Percentiles rank a stretch among this genome's conserved stretches.
phyloP scores from a whole-genome alignment of 64 coral and sea anemone species.

The Stichodactyla helianthus region DNA sequence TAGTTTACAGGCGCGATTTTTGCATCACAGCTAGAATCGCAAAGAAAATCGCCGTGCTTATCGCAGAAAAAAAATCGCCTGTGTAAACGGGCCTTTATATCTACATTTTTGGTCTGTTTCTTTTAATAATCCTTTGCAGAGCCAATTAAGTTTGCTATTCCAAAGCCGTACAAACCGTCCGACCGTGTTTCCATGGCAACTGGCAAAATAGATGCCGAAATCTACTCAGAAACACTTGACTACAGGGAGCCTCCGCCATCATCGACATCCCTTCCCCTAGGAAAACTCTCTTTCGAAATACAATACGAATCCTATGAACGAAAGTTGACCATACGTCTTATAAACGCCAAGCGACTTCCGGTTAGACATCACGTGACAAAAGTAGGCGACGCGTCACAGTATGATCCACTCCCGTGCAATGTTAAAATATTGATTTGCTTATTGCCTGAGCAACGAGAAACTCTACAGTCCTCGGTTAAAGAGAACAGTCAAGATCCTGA shows the following conservation, averaged over 20 bases:
- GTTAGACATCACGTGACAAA: constrained; percentile 66
- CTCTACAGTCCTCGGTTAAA: constrained; percentile 53
- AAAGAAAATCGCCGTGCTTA: too few species aligned
- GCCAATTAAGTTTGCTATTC: constrained; percentile 56
- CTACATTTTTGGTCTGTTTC: too few species aligned
- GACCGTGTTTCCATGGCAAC: constrained; percentile 24
- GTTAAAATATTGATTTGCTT: constrained; percentile 60
- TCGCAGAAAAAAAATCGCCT: too few species aligned
- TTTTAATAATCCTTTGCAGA: not conserved
- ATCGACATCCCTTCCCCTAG: constrained; percentile 40
- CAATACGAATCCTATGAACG: constrained; percentile 56
- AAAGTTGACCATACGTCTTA: constrained; percentile 60
- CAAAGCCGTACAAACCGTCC: constrained; percentile 61
- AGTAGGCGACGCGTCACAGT: constrained; percentile 32
- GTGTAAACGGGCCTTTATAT: too few species aligned
- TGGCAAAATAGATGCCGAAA: constrained; percentile 38
- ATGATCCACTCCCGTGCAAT: constrained; percentile 42
- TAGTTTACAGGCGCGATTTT: too few species aligned
- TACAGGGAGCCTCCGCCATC: constrained; percentile 19
- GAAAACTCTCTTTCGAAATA: constrained; percentile 53
- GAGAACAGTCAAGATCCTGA: constrained; percentile 47
- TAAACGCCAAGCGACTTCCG: constrained; percentile 59
- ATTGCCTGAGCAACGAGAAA: constrained; percentile 59
- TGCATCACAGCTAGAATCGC: too few species aligned
- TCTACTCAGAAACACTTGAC: constrained; percentile 43